These are phyloP conservation scores for Micoletzkya japonica DNA, from an alignment of 2,888 invertebrate genomes.

Conservation along the genomic window DNA sequence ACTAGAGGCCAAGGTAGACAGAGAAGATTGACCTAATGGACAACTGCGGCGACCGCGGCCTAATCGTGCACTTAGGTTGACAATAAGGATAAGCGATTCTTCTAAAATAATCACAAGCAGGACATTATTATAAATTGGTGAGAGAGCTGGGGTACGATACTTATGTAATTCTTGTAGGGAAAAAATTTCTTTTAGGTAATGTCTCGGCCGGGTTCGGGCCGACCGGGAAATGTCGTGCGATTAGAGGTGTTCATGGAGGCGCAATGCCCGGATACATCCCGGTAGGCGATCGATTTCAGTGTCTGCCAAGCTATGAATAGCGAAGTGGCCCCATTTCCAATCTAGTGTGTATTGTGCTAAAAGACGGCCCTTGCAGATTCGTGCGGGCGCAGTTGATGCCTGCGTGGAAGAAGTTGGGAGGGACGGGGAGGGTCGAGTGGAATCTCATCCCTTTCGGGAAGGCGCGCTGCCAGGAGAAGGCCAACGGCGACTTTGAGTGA, in stretches of 20 bases:
- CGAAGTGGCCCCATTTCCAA: not conserved
- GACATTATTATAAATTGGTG: no score
- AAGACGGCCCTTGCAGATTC: conserved; percentile 39
- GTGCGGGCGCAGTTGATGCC: conserved; percentile 52
- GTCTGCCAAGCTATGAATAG: not conserved
- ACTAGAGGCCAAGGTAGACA: no score
- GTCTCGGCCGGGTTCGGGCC: not conserved
- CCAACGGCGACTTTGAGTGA: conserved; percentile 46
- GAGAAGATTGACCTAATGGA: no score
- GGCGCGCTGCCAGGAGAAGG: conserved; percentile 52
- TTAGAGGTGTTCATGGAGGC: conserved; percentile 62
- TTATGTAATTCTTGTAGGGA: no score
- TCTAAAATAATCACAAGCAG: no score
- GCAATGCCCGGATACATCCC: conserved; percentile 62
- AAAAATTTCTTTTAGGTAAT: not conserved
- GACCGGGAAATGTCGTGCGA: conserved; percentile 44
- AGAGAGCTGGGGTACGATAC: no score
- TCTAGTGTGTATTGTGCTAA: not conserved
- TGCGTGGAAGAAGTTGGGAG: conserved; percentile 49
- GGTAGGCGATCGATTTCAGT: conserved; percentile 28
- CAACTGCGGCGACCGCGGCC: no score
- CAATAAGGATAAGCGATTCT: no score
- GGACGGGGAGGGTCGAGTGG: conserved; percentile 48
- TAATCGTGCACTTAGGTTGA: no score
- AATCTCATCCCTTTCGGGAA: conserved; percentile 61